Percentiles rank a stretch among this genome's conserved stretches.
Evolutionary conservation across 2,113 vertebrate species (phyloP).

Genomic region (Pteruthius melanotis): DNA sequence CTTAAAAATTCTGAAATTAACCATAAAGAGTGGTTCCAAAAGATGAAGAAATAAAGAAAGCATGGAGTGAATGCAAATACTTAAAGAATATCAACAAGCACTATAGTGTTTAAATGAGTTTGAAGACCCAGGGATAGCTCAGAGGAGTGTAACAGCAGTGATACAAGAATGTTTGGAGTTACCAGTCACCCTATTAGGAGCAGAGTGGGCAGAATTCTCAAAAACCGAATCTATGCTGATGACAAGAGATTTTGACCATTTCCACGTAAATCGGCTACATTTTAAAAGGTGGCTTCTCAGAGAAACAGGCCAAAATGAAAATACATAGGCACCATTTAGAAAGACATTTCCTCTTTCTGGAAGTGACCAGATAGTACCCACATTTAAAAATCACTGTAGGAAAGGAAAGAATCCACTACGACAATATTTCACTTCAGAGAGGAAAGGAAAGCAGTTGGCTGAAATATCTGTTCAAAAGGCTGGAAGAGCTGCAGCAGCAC

Average conservation of each 20-base stretch:
- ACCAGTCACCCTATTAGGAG: accelerated
- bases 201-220: not conserved
- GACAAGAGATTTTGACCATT: not conserved
- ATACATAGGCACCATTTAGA: not conserved
- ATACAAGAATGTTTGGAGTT: not conserved
- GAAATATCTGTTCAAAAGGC: not conserved
- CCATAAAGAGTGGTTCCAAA: not conserved
- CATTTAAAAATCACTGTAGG: not conserved
- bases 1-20: not conserved
- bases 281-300: not conserved
- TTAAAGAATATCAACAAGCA: not conserved
- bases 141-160: not conserved
- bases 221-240: accelerated
- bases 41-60: not conserved
- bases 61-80: not conserved
- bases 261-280: accelerated
- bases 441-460: not conserved
- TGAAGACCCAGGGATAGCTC: not conserved
- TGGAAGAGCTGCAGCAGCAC: not conserved
- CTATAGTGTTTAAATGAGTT: not conserved
- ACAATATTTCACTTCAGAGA: not conserved
- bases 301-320: not conserved
- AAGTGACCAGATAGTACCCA: not conserved
- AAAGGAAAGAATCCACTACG: not conserved
- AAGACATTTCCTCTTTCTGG: not conserved